Conservation (phyloP, 2,888 invertebrate species). For the Macroteleia sp. region DNA sequence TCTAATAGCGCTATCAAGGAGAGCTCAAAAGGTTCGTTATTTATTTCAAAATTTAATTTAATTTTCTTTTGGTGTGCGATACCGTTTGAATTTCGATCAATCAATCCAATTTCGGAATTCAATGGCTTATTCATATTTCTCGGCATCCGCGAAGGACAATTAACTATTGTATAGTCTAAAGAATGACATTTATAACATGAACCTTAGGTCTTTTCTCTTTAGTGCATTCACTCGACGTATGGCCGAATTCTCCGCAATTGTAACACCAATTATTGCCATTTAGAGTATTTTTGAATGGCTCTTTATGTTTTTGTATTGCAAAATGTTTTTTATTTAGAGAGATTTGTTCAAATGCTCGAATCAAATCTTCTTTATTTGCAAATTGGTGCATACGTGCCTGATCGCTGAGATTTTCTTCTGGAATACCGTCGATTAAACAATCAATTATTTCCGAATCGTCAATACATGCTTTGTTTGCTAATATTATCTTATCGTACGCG, state of each 20-base stretch:
- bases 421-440: constrained; percentile 56
- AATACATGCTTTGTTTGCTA: constrained; percentile 45
- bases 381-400: constrained; percentile 46
- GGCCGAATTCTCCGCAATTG: constrained; percentile 28
- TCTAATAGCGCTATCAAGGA: not conserved
- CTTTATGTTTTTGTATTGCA: not conserved
- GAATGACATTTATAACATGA: constrained; percentile 18
- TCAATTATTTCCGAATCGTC: constrained; percentile 48
- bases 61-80: not conserved
- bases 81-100: not conserved
- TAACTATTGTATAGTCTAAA: not conserved
- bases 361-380: not conserved
- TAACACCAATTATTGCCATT: constrained; percentile 11
- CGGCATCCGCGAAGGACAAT: too few relatives aligned
- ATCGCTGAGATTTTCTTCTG: constrained; percentile 35
- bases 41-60: not conserved
- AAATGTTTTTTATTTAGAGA: not conserved
- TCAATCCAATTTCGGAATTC: not conserved
- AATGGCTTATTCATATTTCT: too few relatives aligned
- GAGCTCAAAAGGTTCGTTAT: not conserved
- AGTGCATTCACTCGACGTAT: not conserved
- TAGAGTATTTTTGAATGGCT: not conserved
- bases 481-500: constrained; percentile 30
- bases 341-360: constrained; percentile 1
- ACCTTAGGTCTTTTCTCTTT: constrained; percentile 9